phyloP scores from a whole-genome alignment of 1,140 invertebrate species.

The Bombus pascuorum region DNA sequence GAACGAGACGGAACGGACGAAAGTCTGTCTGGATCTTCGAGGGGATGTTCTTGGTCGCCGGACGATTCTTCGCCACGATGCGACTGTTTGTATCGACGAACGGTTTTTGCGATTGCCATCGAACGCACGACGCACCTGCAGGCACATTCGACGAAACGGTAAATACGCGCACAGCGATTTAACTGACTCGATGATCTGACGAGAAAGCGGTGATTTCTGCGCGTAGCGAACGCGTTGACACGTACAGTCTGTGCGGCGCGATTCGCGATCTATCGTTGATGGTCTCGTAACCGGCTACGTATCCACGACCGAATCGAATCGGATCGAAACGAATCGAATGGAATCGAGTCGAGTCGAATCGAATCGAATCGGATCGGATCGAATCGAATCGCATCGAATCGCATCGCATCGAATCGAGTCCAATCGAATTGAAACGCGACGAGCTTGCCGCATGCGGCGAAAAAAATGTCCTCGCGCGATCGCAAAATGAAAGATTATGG shows the following conservation, averaged over 20 bases:
- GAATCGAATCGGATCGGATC: background rate
- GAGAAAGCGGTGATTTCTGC: background rate
- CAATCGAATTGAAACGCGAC: background rate
- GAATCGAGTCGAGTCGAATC: background rate
- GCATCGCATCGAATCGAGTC: background rate
- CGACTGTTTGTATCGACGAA: no score
- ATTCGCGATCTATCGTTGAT: constrained; percentile 1
- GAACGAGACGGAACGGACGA: background rate
- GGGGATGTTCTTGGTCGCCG: no score
- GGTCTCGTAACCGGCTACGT: background rate
- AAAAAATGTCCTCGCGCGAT: constrained; percentile 4
- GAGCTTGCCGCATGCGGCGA: background rate
- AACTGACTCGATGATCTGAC: background rate
- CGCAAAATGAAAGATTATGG: background rate
- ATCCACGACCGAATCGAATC: background rate
- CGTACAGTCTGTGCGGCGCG: background rate
- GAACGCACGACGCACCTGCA: no score
- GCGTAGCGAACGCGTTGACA: background rate
- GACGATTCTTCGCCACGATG: no score
- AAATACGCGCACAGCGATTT: background rate
- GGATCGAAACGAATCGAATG: background rate
- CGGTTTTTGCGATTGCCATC: background rate
- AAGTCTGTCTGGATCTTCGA: background rate
- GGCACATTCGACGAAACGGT: no score
- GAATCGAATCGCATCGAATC: background rate